Percentiles rank a stretch among this genome's conserved stretches.
Evolutionary conservation across 1,140 invertebrate species (phyloP).

Genomic region (Lerema accius): DNA sequence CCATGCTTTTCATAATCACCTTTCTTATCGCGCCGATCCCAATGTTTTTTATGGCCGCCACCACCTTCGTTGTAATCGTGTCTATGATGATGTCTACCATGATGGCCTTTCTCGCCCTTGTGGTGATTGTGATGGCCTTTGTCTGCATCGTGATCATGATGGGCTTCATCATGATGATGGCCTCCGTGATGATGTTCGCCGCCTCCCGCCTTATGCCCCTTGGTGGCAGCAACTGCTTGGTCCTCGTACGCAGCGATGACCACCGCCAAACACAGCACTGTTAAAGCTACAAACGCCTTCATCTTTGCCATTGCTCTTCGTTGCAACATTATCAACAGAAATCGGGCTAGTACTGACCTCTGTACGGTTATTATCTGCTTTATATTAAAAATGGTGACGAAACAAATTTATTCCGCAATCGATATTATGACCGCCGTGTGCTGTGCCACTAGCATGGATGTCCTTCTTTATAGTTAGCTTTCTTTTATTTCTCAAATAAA

Average conservation of each 20-base stretch:
- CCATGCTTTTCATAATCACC: constrained; percentile 70
- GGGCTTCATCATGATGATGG: constrained; percentile 68
- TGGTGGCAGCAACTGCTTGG: constrained; percentile 80
- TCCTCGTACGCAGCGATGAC: constrained; percentile 56
- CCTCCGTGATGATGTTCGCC: constrained; percentile 79
- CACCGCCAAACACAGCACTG: constrained; percentile 62
- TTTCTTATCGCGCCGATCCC: constrained; percentile 67
- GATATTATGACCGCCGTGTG: background rate
- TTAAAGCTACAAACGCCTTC: constrained; percentile 61
- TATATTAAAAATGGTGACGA: constrained; percentile 1
- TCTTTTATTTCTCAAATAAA: background rate
- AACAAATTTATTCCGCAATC: background rate
- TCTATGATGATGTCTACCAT: constrained; percentile 64
- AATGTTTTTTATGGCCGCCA: constrained; percentile 66
- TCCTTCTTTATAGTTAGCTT: background rate
- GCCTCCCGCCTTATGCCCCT: constrained; percentile 86
- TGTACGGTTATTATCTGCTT: constrained; percentile 5
- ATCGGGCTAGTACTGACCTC: background rate
- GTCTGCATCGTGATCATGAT: constrained; percentile 68
- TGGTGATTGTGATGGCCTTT: constrained; percentile 73
- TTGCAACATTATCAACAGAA: constrained; percentile 3
- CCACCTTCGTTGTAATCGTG: constrained; percentile 67
- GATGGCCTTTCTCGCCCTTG: constrained; percentile 68
- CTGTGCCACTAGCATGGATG: background rate
- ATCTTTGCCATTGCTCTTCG: constrained; percentile 49